Percentiles rank a stretch among this genome's conserved stretches.
Conservation (phyloP, 1,140 invertebrate species). For the Galleria mellonella region DNA sequence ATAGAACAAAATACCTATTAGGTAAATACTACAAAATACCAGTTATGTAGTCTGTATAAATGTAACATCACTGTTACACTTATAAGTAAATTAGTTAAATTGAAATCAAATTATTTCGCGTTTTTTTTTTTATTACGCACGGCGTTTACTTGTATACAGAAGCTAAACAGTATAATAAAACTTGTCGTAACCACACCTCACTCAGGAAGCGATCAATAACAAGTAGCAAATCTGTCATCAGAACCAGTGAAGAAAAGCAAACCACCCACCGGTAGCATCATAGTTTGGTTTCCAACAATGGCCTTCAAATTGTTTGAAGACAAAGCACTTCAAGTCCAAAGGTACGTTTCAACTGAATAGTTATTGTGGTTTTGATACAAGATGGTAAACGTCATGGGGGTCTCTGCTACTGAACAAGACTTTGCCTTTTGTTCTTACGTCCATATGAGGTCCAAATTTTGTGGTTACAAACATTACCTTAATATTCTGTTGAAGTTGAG, state of each 20-base stretch:
- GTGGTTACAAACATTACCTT: slow-evolving; percentile 19
- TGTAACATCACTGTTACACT: too few relatives aligned
- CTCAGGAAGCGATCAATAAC: slow-evolving; percentile 58
- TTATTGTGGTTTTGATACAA: slow-evolving; percentile 64
- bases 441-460: slow-evolving; percentile 53
- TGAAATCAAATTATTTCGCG: too few relatives aligned
- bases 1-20: too few relatives aligned
- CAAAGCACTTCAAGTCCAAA: slow-evolving; percentile 18
- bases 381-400: slow-evolving; percentile 35
- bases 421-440: slow-evolving; percentile 39
- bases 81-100: too few relatives aligned
- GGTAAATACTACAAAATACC: too few relatives aligned
- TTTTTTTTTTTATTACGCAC: too few relatives aligned
- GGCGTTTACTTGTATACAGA: too few relatives aligned
- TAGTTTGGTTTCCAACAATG: slow-evolving; percentile 59
- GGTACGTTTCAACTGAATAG: slow-evolving; percentile 21
- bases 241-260: slow-evolving; percentile 24
- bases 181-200: slow-evolving; percentile 5
- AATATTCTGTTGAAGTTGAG: too few relatives aligned
- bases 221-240: slow-evolving; percentile 56
- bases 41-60: too few relatives aligned
- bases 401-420: slow-evolving; percentile 52
- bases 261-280: slow-evolving; percentile 64
- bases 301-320: slow-evolving; percentile 17
- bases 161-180: neutral